A percentile compares a stretch with the other conserved stretches of the same genome.
Conservation (phyloP, 2,888 invertebrate species). For the Prenolepis imparis region DNA sequence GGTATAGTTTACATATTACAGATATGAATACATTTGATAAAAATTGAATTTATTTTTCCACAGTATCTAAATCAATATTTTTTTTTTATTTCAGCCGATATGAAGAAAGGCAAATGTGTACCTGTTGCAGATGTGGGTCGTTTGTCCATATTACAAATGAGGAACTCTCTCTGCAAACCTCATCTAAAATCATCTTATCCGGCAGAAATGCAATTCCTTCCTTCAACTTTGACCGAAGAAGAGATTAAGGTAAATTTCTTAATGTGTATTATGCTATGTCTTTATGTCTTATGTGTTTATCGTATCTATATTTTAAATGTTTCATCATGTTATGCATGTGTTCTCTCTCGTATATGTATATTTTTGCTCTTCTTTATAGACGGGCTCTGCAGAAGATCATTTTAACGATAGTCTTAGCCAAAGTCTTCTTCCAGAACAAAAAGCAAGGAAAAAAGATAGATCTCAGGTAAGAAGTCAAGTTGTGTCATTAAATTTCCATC, state of each 20-base stretch:
- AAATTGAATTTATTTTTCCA: neutral
- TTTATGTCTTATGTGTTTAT: neutral
- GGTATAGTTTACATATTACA: constrained; percentile 75
- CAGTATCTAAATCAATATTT: constrained; percentile 12
- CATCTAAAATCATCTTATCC: constrained; percentile 95
- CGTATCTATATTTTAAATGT: constrained; percentile 4
- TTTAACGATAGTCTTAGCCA: constrained; percentile 85
- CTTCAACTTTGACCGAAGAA: constrained; percentile 88
- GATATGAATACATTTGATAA: neutral
- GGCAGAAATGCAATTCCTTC: constrained; percentile 91
- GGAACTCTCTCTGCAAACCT: constrained; percentile 94
- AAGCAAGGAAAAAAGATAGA: constrained; percentile 82
- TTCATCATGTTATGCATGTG: neutral
- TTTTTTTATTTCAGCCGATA: constrained; percentile 80
- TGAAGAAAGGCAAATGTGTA: constrained; percentile 88
- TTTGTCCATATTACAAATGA: constrained; percentile 91
- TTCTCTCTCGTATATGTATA: neutral
- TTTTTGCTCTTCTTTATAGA: constrained; percentile 70
- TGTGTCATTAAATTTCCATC: neutral
- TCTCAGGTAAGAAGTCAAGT: constrained; percentile 77
- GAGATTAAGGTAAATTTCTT: constrained; percentile 88
- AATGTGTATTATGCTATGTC: neutral
- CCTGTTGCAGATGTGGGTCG: constrained; percentile 84
- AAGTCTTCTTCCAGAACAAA: constrained; percentile 84
- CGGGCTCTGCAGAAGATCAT: constrained; percentile 79